Evolutionary conservation across 2,797 vertebrate genomes (phyloP).

Genomic region (Podargus strigoides): DNA sequence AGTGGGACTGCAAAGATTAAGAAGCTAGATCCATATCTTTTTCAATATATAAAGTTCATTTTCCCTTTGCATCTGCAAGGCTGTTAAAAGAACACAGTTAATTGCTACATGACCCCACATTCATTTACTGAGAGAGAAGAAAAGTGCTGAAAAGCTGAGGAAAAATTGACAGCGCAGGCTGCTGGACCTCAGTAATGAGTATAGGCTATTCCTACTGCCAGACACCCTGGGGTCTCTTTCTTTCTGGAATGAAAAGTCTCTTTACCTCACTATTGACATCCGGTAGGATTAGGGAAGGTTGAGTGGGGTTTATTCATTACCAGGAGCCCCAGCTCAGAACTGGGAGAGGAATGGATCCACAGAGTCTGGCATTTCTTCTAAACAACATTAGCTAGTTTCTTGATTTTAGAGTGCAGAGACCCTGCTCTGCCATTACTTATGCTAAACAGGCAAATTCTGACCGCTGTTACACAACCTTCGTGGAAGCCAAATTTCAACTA

Average conservation of each 20-base stretch:
- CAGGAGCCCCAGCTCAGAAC: background rate
- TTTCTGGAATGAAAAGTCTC: background rate
- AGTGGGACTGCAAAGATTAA: background rate
- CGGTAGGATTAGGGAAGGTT: background rate
- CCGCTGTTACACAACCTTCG: background rate
- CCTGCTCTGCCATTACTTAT: background rate
- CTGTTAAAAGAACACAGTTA: slow-evolving; percentile 36
- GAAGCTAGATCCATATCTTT: slow-evolving; percentile 1
- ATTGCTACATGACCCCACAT: slow-evolving; percentile 7
- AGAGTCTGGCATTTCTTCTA: background rate
- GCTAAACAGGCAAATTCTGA: background rate
- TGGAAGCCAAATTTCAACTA: background rate
- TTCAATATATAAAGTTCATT: background rate
- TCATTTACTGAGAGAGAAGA: background rate
- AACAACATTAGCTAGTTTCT: background rate
- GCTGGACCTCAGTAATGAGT: background rate
- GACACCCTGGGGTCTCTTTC: background rate
- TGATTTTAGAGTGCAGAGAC: background rate
- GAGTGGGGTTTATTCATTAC: background rate
- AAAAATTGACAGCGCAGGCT: background rate
- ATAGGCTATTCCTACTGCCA: background rate
- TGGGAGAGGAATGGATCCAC: background rate
- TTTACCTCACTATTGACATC: background rate
- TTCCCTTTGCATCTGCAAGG: slow-evolving; percentile 1
- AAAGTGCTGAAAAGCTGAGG: slow-evolving; percentile 1